These are phyloP conservation scores for Trematomus loennbergii DNA, from an alignment of 2,113 vertebrate species.

Conservation along the genomic window DNA sequence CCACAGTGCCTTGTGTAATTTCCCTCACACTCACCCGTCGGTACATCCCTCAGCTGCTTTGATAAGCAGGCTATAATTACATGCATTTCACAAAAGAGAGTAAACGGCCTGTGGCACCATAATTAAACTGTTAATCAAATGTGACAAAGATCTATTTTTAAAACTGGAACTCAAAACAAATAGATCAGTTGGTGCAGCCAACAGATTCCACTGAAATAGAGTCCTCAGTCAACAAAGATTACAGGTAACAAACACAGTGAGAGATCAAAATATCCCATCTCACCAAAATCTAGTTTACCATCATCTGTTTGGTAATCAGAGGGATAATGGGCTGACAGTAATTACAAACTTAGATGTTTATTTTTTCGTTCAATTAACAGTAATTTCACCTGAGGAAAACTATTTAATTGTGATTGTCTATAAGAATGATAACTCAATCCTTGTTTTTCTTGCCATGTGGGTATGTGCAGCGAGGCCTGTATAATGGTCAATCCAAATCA, in stretches of 20 bases:
- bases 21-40: slow-evolving; percentile 20
- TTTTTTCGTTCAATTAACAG: neutral
- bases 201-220: neutral
- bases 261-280: neutral
- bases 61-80: slow-evolving; percentile 38
- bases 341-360: slow-evolving; percentile 4
- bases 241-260: slow-evolving; percentile 31
- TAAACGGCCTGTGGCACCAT: neutral
- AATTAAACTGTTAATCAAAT: slow-evolving; percentile 13
- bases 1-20: slow-evolving; percentile 24
- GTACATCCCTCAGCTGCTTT: neutral
- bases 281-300: neutral
- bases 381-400: neutral
- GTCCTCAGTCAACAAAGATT: neutral
- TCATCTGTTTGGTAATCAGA: slow-evolving; percentile 3
- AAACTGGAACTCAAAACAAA: neutral
- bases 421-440: neutral
- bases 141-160: neutral
- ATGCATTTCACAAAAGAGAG: neutral
- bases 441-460: neutral
- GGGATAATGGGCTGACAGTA: neutral
- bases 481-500: neutral
- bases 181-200: neutral
- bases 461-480: neutral
- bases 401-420: neutral